Conservation (phyloP, 2,888 invertebrate species). For the Empis livida region DNA sequence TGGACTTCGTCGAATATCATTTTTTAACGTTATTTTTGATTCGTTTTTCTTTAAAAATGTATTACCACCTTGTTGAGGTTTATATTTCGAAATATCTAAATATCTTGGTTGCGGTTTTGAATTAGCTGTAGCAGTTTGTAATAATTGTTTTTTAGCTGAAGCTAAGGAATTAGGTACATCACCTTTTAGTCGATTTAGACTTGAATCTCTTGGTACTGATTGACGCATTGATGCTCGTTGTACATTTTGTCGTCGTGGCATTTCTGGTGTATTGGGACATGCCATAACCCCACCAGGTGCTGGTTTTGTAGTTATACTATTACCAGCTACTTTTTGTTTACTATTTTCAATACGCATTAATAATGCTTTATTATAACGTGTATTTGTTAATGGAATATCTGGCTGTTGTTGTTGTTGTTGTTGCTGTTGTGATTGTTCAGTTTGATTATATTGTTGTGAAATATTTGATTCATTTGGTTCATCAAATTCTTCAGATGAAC, state of each 20-base stretch:
- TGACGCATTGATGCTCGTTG: conserved; percentile 23
- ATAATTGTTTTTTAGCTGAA: conserved; percentile 33
- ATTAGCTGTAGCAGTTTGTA: conserved; percentile 19
- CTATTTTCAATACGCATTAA: conserved; percentile 44
- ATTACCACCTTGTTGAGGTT: conserved; percentile 35
- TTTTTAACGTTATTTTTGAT: conserved; percentile 35
- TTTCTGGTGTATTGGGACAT: conserved; percentile 45
- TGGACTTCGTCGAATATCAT: conserved; percentile 32
- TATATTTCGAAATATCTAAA: conserved; percentile 50
- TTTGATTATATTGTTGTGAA: too few relatives aligned
- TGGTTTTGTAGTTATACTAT: conserved; percentile 8
- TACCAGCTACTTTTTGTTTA: conserved; percentile 27
- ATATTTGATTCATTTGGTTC: conserved; percentile 22
- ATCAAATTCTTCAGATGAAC: conserved; percentile 21
- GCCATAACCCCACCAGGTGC: conserved; percentile 25
- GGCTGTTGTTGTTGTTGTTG: conserved; percentile 17
- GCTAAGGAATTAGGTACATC: conserved; percentile 34
- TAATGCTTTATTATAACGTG: conserved; percentile 60
- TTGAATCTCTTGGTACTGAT: conserved; percentile 35
- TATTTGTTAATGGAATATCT: conserved; percentile 36
- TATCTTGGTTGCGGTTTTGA: conserved; percentile 36
- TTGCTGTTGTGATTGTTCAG: conserved; percentile 27
- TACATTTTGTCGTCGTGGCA: conserved; percentile 35
- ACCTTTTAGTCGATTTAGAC: conserved; percentile 31
- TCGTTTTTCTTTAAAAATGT: conserved; percentile 44